Percentiles rank a stretch among this genome's conserved stretches.
Evolutionary conservation across 2,888 invertebrate genomes (phyloP).

Genomic region (Hyposoter didymator): DNA sequence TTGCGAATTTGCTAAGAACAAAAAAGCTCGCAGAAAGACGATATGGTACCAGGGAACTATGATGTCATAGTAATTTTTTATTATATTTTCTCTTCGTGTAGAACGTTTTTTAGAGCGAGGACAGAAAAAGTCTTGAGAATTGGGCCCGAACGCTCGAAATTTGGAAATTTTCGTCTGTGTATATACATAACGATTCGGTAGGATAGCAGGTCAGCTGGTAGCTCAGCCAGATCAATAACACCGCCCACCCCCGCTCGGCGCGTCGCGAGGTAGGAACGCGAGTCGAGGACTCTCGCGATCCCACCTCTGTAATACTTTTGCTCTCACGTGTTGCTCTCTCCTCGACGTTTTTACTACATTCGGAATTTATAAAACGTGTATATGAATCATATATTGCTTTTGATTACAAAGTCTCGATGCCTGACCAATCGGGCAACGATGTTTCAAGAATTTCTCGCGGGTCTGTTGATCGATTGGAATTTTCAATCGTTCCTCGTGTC

Average conservation of each 20-base stretch:
- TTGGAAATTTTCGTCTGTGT: background rate
- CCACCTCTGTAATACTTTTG: conserved; percentile 39
- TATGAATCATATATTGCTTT: background rate
- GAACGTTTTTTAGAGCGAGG: background rate
- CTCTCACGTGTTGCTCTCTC: conserved; percentile 55
- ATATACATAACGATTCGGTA: conserved; percentile 63
- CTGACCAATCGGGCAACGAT: background rate
- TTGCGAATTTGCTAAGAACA: too few relatives aligned
- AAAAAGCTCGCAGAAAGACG: background rate
- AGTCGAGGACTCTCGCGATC: conserved; percentile 47
- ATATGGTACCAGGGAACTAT: background rate
- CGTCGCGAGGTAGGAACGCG: conserved; percentile 16
- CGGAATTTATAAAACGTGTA: conserved; percentile 2
- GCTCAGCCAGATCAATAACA: conserved; percentile 74
- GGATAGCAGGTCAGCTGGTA: conserved; percentile 73
- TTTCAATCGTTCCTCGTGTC: background rate
- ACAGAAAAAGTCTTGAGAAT: background rate
- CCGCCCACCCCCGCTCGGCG: conserved; percentile 70
- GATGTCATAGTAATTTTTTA: background rate
- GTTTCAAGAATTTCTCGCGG: background rate
- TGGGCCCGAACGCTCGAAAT: background rate
- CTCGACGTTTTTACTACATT: conserved; percentile 16
- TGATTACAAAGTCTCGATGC: background rate
- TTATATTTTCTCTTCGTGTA: background rate
- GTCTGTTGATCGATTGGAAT: background rate